Evolutionary conservation across 2,888 invertebrate species (phyloP), one percentile per base, ranked within the genome.

Genomic region (Sepiola atlantica): DNA sequence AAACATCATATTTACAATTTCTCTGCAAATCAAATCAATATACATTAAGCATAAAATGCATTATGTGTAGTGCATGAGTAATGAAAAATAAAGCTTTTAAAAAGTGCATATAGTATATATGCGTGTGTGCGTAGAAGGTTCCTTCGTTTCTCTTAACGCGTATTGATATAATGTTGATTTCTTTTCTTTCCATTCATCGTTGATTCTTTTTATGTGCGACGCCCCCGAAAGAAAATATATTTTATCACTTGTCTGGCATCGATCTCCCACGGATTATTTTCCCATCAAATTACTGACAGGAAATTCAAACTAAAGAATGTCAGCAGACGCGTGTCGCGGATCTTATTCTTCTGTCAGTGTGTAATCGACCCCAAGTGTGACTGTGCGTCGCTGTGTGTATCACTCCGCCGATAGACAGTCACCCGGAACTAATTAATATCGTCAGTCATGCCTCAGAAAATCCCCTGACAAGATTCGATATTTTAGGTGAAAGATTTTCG

Each of bases 201-300:
- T 77, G 77, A n/a, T 77, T 77, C 77, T 77, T 77, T 45, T 77
- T 77, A 77, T 77, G 77, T 77, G 28, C n/a, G 24, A 21, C 6
- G 24, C 61, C 61, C 61, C 24, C 61, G n/a, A 77, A 77, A 77
- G 77, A 94, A 32, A 61, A 77, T 94, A 94, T 90, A 54, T 55
- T 90, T 94, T 94, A 90, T 90, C 94, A 94, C 94, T 90, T 94
- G 94, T 45, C 55, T n/a, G 77, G 90, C 94, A 90, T 45, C 94
- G 45, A 45, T 90, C 77, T 54, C 35, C 45, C 77, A 90, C 94
- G 54, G 45, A 94, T 94, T 90, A 94, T 90, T 94, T 90, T 94
- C 90, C 94, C 54, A 77, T 35, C 77, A 90, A 94, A 94, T 90
- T 94, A 94, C 94, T 94, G 77, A 90, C 55, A 35, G 77, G 28